These are phyloP conservation scores for Thera obeliscata DNA, from an alignment of 2,888 invertebrate genomes.

Conservation along the genomic window DNA sequence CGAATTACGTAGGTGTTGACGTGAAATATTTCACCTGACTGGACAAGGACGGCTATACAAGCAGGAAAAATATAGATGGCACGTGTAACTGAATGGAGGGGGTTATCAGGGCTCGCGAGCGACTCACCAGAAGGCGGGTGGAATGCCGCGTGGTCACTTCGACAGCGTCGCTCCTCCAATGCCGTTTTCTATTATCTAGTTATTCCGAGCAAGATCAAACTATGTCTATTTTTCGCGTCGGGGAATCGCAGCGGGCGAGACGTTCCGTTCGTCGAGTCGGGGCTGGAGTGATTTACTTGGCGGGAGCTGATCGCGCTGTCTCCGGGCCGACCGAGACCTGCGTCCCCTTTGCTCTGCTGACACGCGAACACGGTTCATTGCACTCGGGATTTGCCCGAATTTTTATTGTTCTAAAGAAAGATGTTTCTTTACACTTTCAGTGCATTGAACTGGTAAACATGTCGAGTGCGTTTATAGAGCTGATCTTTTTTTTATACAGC, in stretches of 20 bases:
- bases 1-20: slow-evolving; percentile 63
- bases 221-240: slow-evolving; percentile 80
- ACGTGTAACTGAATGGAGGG: slow-evolving; percentile 53
- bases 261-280: slow-evolving; percentile 64
- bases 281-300: slow-evolving; percentile 75
- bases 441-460: slow-evolving; percentile 12
- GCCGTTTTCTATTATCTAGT: slow-evolving; percentile 72
- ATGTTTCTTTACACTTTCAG: slow-evolving; percentile 7
- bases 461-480: neutral
- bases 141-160: slow-evolving; percentile 58
- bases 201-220: slow-evolving; percentile 75
- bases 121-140: slow-evolving; percentile 75
- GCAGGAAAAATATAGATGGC: slow-evolving; percentile 48
- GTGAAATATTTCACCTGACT: slow-evolving; percentile 66
- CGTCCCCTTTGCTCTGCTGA: slow-evolving; percentile 40
- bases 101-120: slow-evolving; percentile 47
- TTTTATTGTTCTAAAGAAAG: slow-evolving; percentile 19
- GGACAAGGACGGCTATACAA: slow-evolving; percentile 53
- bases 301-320: slow-evolving; percentile 66
- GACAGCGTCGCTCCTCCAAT: slow-evolving; percentile 64
- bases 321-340: slow-evolving; percentile 72
- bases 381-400: slow-evolving; percentile 50
- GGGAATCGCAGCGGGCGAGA: slow-evolving; percentile 61
- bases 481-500: too few species aligned
- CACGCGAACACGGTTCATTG: slow-evolving; percentile 62